phyloP scores from a whole-genome alignment of 2,113 vertebrate species.

The Thomomys bottae region DNA sequence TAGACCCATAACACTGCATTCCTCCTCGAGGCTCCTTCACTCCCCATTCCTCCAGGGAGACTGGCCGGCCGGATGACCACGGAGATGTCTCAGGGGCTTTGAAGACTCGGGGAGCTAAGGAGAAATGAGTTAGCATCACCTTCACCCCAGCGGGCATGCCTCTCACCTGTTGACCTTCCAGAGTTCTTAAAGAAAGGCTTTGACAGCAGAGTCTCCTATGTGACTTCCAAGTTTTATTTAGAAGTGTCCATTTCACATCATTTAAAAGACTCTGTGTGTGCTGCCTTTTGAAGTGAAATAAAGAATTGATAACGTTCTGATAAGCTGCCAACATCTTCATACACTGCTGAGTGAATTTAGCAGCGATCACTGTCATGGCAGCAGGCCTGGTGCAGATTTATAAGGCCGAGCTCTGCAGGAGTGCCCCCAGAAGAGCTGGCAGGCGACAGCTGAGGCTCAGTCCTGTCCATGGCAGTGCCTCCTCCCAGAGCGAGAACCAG shows the following conservation, averaged over 20 bases:
- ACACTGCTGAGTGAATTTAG: not conserved
- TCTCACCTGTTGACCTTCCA: constrained; percentile 57
- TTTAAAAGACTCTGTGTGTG: not conserved
- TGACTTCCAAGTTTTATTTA: not conserved
- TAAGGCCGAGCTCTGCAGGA: not conserved
- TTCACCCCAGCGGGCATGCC: not conserved
- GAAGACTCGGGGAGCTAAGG: not conserved
- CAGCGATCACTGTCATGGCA: not conserved
- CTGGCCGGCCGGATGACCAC: constrained; percentile 37
- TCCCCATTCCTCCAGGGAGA: constrained; percentile 39
- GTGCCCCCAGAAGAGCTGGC: not conserved
- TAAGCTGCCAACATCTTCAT: not conserved
- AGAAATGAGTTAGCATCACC: constrained; percentile 43
- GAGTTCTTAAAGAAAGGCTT: constrained; percentile 21
- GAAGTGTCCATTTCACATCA: not conserved
- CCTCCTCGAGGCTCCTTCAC: constrained; percentile 61
- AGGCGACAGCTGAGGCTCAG: not conserved
- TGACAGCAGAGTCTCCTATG: constrained; percentile 30
- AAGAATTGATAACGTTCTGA: constrained; percentile 42
- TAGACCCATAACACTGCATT: constrained; percentile 78
- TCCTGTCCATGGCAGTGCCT: not conserved
- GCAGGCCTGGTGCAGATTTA: not conserved
- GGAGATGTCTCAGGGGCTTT: not conserved
- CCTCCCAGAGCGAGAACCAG: not conserved
- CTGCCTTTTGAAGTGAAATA: constrained; percentile 16